These are phyloP conservation scores for Campaea margaritaria DNA, from an alignment of 2,888 invertebrate genomes.

Conservation along the genomic window DNA sequence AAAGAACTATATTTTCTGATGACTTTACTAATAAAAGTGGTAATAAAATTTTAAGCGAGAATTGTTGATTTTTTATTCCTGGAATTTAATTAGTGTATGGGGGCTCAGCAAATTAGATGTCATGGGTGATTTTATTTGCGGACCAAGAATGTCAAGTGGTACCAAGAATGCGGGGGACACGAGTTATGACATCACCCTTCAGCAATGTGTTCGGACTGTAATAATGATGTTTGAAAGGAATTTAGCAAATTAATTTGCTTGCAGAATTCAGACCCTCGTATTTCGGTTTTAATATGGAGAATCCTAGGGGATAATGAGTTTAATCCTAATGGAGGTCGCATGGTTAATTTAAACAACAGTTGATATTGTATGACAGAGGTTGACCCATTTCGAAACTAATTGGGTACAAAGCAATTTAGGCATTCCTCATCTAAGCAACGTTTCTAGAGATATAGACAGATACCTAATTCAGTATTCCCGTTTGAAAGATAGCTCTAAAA, in stretches of 20 bases:
- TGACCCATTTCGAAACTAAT: conserved; percentile 20
- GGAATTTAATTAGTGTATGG: conserved; percentile 44
- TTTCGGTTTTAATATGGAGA: conserved; percentile 15
- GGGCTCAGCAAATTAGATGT: conserved; percentile 37
- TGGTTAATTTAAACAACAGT: conserved; percentile 23
- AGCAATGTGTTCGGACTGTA: conserved; percentile 24
- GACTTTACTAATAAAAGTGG: conserved; percentile 66
- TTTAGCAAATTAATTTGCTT: conserved; percentile 28
- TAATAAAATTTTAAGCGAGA: conserved; percentile 69
- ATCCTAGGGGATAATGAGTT: conserved; percentile 23
- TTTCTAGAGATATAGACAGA: not conserved
- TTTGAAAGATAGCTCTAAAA: too few relatives aligned
- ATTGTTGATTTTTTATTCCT: conserved; percentile 29
- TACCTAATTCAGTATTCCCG: too few relatives aligned
- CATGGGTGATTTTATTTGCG: conserved; percentile 53
- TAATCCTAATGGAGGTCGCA: conserved; percentile 25
- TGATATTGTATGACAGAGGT: conserved; percentile 13
- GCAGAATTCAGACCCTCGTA: conserved; percentile 17
- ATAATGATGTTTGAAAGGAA: conserved; percentile 37
- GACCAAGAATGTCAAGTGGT: conserved; percentile 54
- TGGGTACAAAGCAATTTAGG: conserved; percentile 19
- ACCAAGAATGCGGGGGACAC: conserved; percentile 56
- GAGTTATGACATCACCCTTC: conserved; percentile 36
- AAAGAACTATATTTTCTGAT: conserved; percentile 67
- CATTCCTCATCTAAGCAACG: conserved; percentile 1